Base-by-base conservation (phyloP, 2,797 vertebrate genomes). In the Heterohyrax brucei region DNA sequence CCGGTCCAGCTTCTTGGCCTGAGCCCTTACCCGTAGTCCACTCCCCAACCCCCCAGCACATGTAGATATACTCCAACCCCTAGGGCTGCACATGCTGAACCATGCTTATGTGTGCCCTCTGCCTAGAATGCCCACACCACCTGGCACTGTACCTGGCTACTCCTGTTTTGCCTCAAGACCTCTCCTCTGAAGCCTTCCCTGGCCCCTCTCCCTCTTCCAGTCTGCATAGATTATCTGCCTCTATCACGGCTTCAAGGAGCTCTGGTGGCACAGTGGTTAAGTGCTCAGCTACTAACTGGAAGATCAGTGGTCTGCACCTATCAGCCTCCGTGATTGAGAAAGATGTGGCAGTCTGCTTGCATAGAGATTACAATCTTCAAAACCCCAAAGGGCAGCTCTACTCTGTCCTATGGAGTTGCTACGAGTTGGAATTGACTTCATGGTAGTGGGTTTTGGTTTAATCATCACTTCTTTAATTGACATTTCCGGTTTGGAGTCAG, bases 1-100 rank as follows among this genome's bases (percentile, higher is more conserved):
- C 50, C 56, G 24, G 48, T 19, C 7, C 39, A 4, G 83, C 12
- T 7, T 24, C 62, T 53, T 64, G 62, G 26, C 26, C 26, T 28
- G 26, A 28, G 7, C 39, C 39, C 39, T 39, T 39, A 39, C 39
- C 39, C 39, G 39, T 39, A 39, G 39, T 39, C 39, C 39, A 39
- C 39, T 39, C 46, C 64, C 16, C 1, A 4, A 1, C 26, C 66
- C 21, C 62, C 13, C 14, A 53, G 9, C 22, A 14, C 24, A 3
- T 0, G 0, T 26, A 24, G 14, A 28, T 7, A 39, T 18, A 24
- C 28, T 50, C 48, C 19, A 33, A 12, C 10, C 10, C 30, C 24
- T 24, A 66, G 68, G 56, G 22, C 4, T 7, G 21, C 2, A 30
- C 26, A 56, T 21, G 46, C 53, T 59, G 28, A 33, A 8, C 26